Conservation (phyloP, 2,888 invertebrate genomes). For the Thymelicus sylvestris region DNA sequence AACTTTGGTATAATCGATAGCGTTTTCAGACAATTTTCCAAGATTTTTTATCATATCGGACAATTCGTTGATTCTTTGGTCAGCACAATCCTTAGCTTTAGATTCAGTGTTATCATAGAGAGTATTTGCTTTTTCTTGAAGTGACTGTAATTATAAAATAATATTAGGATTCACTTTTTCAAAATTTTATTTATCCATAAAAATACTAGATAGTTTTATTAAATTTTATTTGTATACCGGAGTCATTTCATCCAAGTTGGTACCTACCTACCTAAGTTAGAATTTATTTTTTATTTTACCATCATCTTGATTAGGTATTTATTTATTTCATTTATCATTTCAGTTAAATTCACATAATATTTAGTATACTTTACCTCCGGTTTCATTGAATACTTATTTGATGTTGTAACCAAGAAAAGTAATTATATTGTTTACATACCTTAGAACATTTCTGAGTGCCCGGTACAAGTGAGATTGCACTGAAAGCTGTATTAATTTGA, state of each 20-base stretch:
- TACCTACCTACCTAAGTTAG: too few species aligned
- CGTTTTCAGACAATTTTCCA: background rate
- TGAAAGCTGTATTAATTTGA: background rate
- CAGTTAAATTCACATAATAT: too few species aligned
- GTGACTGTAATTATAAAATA: slow-evolving; percentile 18
- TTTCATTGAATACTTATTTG: too few species aligned
- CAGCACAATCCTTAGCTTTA: slow-evolving; percentile 13
- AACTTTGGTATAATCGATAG: slow-evolving; percentile 15
- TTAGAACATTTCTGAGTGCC: slow-evolving; percentile 15
- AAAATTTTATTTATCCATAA: too few species aligned
- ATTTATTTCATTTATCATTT: too few species aligned
- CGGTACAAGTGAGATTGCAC: background rate
- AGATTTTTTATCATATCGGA: slow-evolving; percentile 17
- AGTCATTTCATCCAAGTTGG: too few species aligned
- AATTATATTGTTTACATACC: slow-evolving; percentile 5
- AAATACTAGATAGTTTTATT: too few species aligned
- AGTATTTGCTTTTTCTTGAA: slow-evolving; percentile 14
- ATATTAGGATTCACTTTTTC: background rate
- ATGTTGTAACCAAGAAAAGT: too few species aligned
- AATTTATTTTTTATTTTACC: too few species aligned
- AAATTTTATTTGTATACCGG: too few species aligned
- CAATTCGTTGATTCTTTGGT: slow-evolving; percentile 5
- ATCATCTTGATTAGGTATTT: too few species aligned
- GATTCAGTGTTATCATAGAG: slow-evolving; percentile 22
- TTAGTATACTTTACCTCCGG: too few species aligned